A percentile compares a stretch with the other conserved stretches of the same genome.
Conservation (phyloP, 2,888 invertebrate species). For the Dendrolimus pini region DNA sequence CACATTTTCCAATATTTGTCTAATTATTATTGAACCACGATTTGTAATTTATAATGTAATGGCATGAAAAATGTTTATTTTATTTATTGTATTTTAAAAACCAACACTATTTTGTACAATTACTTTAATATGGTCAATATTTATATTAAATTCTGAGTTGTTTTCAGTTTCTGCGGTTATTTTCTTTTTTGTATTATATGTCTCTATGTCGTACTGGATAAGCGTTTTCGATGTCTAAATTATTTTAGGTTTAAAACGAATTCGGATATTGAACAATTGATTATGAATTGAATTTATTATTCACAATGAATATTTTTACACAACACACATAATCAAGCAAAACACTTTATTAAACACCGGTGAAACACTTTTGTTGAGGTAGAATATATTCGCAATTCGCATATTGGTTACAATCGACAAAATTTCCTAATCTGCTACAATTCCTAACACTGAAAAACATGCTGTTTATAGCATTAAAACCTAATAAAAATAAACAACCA, state of each 20-base stretch:
- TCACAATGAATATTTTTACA: too few species aligned
- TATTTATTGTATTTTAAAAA: conserved; percentile 12
- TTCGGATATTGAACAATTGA: too few species aligned
- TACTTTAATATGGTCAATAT: background rate
- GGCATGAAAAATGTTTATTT: conserved; percentile 12
- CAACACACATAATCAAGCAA: too few species aligned
- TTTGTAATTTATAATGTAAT: conserved; percentile 10
- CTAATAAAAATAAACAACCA: too few species aligned
- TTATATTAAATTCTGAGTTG: background rate
- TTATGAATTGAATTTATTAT: too few species aligned
- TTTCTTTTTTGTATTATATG: conserved; percentile 6
- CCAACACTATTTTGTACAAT: conserved; percentile 6
- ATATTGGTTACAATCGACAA: too few species aligned
- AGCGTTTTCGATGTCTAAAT: background rate
- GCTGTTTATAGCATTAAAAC: too few species aligned
- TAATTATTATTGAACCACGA: background rate
- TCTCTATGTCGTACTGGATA: conserved; percentile 7
- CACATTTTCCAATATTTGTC: background rate
- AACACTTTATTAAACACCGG: too few species aligned
- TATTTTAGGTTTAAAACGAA: background rate
- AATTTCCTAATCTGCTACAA: too few species aligned
- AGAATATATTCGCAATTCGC: too few species aligned
- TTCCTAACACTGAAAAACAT: too few species aligned
- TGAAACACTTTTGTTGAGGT: too few species aligned
- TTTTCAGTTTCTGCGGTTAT: conserved; percentile 3